These are phyloP conservation scores for Fistularia commersonii DNA, from an alignment of 2,797 vertebrate genomes.

Conservation along the genomic window DNA sequence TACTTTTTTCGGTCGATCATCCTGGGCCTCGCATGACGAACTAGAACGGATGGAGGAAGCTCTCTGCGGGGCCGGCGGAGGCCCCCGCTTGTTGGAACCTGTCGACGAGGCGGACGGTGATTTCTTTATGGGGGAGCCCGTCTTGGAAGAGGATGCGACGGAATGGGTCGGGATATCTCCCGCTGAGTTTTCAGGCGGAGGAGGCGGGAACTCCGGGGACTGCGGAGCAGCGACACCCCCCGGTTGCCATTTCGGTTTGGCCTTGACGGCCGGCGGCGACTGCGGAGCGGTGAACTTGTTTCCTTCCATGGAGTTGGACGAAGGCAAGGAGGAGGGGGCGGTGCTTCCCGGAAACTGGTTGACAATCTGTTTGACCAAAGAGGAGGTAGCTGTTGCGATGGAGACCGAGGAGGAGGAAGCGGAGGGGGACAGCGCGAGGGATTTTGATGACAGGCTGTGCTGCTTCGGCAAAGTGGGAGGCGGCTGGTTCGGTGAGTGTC, in stretches of 20 bases:
- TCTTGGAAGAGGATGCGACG: conserved; percentile 62
- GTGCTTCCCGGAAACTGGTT: conserved; percentile 85
- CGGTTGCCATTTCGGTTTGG: conserved; percentile 93
- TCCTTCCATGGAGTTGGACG: conserved; percentile 61
- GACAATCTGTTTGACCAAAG: conserved; percentile 87
- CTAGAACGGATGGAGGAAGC: conserved; percentile 88
- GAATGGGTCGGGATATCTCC: conserved; percentile 81
- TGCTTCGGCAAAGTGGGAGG: conserved; percentile 89
- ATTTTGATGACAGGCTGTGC: conserved; percentile 84
- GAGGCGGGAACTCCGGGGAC: conserved; percentile 91
- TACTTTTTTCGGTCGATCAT: conserved; percentile 83
- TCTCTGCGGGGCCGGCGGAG: conserved; percentile 89
- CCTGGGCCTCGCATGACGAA: conserved; percentile 75
- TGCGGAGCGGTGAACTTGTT: conserved; percentile 72
- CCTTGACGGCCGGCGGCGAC: conserved; percentile 92
- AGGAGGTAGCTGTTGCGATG: conserved; percentile 75
- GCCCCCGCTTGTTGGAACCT: conserved; percentile 83
- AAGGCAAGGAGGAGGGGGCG: conserved; percentile 57
- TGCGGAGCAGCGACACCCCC: conserved; percentile 63
- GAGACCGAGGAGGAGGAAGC: conserved; percentile 70
- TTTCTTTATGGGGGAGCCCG: conserved; percentile 87
- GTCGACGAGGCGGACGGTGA: conserved; percentile 77
- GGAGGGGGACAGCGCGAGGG: conserved; percentile 71
- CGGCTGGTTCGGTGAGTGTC: conserved; percentile 76
- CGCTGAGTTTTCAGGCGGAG: conserved; percentile 85